Conservation (phyloP, 2,797 vertebrate genomes). For the Adelosebastes latens region DNA sequence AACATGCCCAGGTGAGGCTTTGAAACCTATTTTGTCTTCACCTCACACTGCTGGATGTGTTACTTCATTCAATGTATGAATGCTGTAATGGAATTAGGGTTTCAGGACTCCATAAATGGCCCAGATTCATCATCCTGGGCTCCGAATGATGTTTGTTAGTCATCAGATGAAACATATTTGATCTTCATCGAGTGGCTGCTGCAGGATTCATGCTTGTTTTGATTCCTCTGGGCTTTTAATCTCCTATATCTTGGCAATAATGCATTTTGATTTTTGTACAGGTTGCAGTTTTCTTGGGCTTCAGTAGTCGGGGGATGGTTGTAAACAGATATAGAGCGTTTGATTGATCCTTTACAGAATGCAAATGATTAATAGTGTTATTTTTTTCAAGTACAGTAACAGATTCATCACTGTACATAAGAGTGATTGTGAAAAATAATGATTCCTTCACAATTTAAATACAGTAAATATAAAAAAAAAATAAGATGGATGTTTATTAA, state of each 20-base stretch:
- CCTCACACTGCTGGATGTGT: neutral
- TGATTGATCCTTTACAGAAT: neutral
- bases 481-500: neutral
- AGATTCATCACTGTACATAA: neutral
- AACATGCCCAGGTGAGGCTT: conserved; percentile 90
- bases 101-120: conserved; percentile 59
- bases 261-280: conserved; percentile 24
- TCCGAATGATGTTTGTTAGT: conserved; percentile 61
- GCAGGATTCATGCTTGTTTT: conserved; percentile 36
- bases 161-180: conserved; percentile 62
- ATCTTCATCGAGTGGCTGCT: conserved; percentile 50
- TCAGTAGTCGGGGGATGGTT: neutral
- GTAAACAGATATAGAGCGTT: neutral
- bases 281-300: conserved; percentile 13
- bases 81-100: conserved; percentile 41
- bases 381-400: neutral
- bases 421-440: neutral
- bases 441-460: neutral
- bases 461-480: neutral
- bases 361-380: neutral
- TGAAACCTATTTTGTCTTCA: neutral
- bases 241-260: conserved; percentile 34
- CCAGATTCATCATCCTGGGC: conserved; percentile 57
- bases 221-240: conserved; percentile 33
- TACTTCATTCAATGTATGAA: conserved; percentile 18